Conservation (phyloP, 2,888 invertebrate species). For the Hypena proboscidalis region DNA sequence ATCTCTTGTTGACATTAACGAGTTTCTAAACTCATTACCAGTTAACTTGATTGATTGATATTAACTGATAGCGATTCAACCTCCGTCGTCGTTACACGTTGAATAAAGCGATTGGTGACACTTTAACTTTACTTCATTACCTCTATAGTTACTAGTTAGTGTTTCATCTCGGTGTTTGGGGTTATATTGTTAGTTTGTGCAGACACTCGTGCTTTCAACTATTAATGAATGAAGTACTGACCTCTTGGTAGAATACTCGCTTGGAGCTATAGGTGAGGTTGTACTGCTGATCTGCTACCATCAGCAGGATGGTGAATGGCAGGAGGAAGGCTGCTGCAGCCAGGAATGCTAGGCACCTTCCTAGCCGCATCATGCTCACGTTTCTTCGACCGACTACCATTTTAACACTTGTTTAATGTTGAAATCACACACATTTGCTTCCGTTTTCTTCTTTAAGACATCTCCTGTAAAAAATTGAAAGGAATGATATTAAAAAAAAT, state of each 20-base stretch:
- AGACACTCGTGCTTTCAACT: slow-evolving; percentile 2
- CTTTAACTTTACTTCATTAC: not conserved
- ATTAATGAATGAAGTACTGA: slow-evolving; percentile 50
- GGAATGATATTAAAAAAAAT: too few relatives aligned
- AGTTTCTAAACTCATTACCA: slow-evolving; percentile 18
- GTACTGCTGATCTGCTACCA: slow-evolving; percentile 87
- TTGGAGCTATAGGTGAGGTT: slow-evolving; percentile 82
- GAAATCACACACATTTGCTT: slow-evolving; percentile 32
- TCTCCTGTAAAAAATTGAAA: slow-evolving; percentile 17
- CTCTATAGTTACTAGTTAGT: not conserved
- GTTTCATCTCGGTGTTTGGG: not conserved
- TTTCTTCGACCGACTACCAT: slow-evolving; percentile 70
- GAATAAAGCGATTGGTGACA: slow-evolving; percentile 3
- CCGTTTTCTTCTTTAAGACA: not conserved
- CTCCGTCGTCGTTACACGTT: slow-evolving; percentile 10
- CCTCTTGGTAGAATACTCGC: slow-evolving; percentile 82
- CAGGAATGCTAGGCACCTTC: slow-evolving; percentile 86
- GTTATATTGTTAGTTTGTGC: slow-evolving; percentile 6
- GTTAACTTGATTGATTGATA: slow-evolving; percentile 27
- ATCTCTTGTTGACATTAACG: slow-evolving; percentile 8
- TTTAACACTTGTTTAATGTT: slow-evolving; percentile 22
- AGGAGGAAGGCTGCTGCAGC: slow-evolving; percentile 86
- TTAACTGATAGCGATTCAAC: slow-evolving; percentile 20
- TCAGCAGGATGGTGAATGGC: slow-evolving; percentile 85
- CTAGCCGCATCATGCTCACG: slow-evolving; percentile 79